Evolutionary conservation across 2,113 vertebrate species (phyloP), one percentile per base, ranked within the genome.

Genomic region (Cephalopholis sonnerati): DNA sequence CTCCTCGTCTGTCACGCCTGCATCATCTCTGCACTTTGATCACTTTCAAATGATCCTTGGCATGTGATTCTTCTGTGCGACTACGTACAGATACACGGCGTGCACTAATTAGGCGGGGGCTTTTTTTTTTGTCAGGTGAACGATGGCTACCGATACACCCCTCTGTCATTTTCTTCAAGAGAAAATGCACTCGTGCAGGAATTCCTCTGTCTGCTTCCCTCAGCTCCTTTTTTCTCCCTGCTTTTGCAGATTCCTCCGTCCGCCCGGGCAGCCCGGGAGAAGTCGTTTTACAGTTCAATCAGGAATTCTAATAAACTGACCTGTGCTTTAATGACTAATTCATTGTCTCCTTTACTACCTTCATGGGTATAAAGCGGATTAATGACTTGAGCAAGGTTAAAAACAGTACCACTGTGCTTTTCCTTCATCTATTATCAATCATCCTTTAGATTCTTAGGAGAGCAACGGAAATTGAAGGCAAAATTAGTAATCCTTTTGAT

Each of bases 341-440:
- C 94, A 95, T 94, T 94, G 94, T 93, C 94, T 93, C 91, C 93
- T 96, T 95, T 94, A 96, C 94, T 94, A 94, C 93, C 92, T 95
- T 92, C 92, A 90, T 92, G 93, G 93, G 93, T 93, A 95, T 96
- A 95, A 95, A 95, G 91, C 82, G 90, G 93, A 95, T 95, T 95
- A 95, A 95, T 94, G 95, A 94, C 94, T 95, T 93, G 87, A 95
- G 92, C 93, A 94, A 95, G 95, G 94, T 96, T 95, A 96, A 95
- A 95, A 95, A 96, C 94, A 94, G 94, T 94, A 92, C 90, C 91
- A 84, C 93, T 87, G 92, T 91, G 93, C 92, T 93, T 95, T 95
- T 89, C 89, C 93, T 93, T 92, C 87, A 87, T 89, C 91, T 81
- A 75, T 92, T 93, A 96, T 96, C 95, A 94, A 96, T 96, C 94